These are phyloP conservation scores for Coelinius sp. DNA, from an alignment of 2,888 invertebrate species.

Conservation along the genomic window DNA sequence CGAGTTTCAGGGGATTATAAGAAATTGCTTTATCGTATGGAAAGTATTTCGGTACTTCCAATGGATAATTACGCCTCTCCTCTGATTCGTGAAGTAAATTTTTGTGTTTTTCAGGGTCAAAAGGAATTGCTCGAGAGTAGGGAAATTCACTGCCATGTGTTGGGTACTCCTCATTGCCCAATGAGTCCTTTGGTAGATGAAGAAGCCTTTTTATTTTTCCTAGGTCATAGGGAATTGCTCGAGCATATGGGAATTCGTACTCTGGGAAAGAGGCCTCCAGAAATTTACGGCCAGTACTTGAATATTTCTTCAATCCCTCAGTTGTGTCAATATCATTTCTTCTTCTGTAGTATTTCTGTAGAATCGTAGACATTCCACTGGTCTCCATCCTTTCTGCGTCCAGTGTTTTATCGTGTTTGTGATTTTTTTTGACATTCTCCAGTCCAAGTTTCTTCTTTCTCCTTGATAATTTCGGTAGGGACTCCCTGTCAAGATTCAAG, in stretches of 20 bases:
- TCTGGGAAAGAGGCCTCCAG: background rate
- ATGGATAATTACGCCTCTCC: background rate
- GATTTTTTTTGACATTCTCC: background rate
- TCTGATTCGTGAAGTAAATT: background rate
- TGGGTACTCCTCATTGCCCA: constrained; percentile 14
- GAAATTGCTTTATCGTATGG: constrained; percentile 28
- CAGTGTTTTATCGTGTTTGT: constrained; percentile 2
- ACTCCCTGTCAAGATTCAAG: background rate
- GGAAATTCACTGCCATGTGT: constrained; percentile 38
- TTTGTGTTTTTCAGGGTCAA: constrained; percentile 39
- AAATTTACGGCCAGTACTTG: background rate
- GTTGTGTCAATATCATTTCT: background rate
- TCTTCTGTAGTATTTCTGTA: background rate
- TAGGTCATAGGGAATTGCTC: constrained; percentile 34
- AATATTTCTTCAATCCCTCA: background rate
- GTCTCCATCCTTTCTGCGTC: background rate
- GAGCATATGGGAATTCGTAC: constrained; percentile 35
- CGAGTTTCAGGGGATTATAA: constrained; percentile 33
- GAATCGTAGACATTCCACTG: background rate
- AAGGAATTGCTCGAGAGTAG: constrained; percentile 41
- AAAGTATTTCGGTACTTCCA: constrained; percentile 16
- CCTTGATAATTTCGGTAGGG: background rate
- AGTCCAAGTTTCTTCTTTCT: constrained; percentile 3
- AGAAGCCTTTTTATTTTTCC: constrained; percentile 18
- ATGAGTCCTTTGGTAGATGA: background rate